Evolutionary conservation across 2,888 invertebrate genomes (phyloP).

Genomic region (Caenorhabditis macrosperma): DNA sequence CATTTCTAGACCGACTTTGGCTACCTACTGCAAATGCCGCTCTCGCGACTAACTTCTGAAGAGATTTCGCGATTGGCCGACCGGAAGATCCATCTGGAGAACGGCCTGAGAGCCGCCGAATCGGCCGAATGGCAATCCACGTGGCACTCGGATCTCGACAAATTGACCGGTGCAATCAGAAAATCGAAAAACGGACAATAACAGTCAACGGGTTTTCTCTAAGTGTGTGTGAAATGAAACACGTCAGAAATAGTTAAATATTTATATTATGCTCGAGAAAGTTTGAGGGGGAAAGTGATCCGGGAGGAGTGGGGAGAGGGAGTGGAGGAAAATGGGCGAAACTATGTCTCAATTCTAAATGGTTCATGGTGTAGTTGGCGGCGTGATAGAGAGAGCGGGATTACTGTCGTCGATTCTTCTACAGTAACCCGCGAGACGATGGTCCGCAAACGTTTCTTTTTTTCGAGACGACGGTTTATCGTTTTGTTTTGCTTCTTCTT

Average conservation of each 20-base stretch:
- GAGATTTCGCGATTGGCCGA: constrained; percentile 51
- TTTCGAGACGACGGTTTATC: too few relatives aligned
- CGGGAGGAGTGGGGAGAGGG: too few relatives aligned
- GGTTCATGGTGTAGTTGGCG: constrained; percentile 33
- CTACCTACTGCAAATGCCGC: constrained; percentile 67
- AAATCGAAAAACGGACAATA: too few relatives aligned
- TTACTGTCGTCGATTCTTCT: too few relatives aligned
- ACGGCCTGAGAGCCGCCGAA: constrained; percentile 33
- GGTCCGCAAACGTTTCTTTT: background rate
- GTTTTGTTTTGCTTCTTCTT: too few relatives aligned
- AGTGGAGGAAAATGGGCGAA: background rate
- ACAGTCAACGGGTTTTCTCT: too few relatives aligned
- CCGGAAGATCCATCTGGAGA: constrained; percentile 8
- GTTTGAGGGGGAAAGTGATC: too few relatives aligned
- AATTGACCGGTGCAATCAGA: background rate
- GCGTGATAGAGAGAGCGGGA: constrained; percentile 29
- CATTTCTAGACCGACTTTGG: constrained; percentile 49
- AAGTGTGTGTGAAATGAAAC: too few relatives aligned
- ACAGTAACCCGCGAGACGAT: constrained; percentile 43
- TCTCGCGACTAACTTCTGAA: constrained; percentile 61
- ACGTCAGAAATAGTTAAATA: background rate
- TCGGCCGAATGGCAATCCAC: constrained; percentile 52
- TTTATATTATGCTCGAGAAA: background rate
- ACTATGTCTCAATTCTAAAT: background rate
- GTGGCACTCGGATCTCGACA: constrained; percentile 60